Conservation (phyloP, 2,797 vertebrate genomes). For the Synanceia verrucosa region DNA sequence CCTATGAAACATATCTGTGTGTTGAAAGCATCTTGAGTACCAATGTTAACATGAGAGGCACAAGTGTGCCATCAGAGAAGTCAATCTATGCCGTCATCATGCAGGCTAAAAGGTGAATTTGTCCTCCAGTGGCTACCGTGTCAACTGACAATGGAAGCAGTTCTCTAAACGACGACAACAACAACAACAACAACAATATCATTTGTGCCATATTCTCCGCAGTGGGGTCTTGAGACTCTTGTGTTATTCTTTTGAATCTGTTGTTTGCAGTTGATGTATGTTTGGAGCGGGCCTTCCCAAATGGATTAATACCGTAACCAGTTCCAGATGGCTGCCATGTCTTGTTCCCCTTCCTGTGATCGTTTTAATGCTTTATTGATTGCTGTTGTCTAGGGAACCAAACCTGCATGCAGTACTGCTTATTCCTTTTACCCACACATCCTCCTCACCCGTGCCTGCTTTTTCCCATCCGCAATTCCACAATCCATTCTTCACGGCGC, state of each 20-base stretch:
- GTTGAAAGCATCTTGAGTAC: background rate
- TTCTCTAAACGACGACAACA: slow-evolving; percentile 25
- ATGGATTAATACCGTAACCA: slow-evolving; percentile 78
- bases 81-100: background rate
- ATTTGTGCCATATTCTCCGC: slow-evolving; percentile 40
- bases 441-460: slow-evolving; percentile 10
- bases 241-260: slow-evolving; percentile 49
- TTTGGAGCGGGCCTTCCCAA: slow-evolving; percentile 55
- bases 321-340: slow-evolving; percentile 74
- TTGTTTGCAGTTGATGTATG: slow-evolving; percentile 64
- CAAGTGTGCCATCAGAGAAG: background rate
- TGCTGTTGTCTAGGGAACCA: slow-evolving; percentile 65
- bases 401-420: slow-evolving; percentile 44
- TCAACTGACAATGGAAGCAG: slow-evolving; percentile 19
- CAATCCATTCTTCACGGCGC: slow-evolving; percentile 71
- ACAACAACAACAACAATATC: slow-evolving; percentile 37
- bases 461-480: slow-evolving; percentile 40
- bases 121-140: slow-evolving; percentile 11
- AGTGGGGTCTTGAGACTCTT: slow-evolving; percentile 25
- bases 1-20: background rate
- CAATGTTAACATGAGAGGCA: background rate
- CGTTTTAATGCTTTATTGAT: slow-evolving; percentile 83
- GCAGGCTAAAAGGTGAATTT: background rate
- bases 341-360: slow-evolving; percentile 73
- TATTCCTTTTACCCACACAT: slow-evolving; percentile 47